phyloP scores from a whole-genome alignment of 2,888 invertebrate species.

The Drosophila eohydei region DNA sequence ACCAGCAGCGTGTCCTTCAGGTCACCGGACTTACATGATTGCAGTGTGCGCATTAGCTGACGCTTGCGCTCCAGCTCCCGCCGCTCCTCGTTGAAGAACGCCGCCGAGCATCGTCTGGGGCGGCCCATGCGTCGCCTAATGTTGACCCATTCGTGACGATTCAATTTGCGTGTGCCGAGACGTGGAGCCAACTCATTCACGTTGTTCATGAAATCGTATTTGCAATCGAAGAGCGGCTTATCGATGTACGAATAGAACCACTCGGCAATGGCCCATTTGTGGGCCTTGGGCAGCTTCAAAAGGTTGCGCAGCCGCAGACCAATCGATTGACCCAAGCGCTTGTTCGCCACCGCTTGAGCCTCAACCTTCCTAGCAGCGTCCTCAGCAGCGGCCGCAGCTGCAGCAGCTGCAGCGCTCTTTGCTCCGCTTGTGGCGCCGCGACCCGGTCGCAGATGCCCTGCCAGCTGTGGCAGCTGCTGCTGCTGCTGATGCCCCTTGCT shows the following conservation, averaged over 20 bases:
- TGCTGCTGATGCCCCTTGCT: slow-evolving; percentile 16
- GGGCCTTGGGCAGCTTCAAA: slow-evolving; percentile 98
- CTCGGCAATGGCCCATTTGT: slow-evolving; percentile 99
- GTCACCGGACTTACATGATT: slow-evolving; percentile 94
- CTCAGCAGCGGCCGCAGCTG: slow-evolving; percentile 40
- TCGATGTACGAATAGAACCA: slow-evolving; percentile 99
- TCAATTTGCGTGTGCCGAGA: slow-evolving; percentile 92
- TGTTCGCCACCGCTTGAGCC: slow-evolving; percentile 88
- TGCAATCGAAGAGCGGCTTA: slow-evolving; percentile 95
- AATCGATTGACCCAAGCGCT: slow-evolving; percentile 94
- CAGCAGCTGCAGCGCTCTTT: slow-evolving; percentile 31
- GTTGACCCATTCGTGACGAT: slow-evolving; percentile 97
- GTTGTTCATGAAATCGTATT: slow-evolving; percentile 89
- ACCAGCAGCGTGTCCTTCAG: slow-evolving; percentile 88
- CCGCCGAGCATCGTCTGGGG: slow-evolving; percentile 96
- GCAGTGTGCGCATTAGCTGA: slow-evolving; percentile 95
- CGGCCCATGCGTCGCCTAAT: slow-evolving; percentile 98
- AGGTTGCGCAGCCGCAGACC: slow-evolving; percentile 95
- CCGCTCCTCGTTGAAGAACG: slow-evolving; percentile 98
- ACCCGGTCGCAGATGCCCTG: slow-evolving; percentile 2
- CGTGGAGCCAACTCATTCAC: slow-evolving; percentile 97
- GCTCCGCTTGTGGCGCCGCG: slow-evolving; percentile 16
- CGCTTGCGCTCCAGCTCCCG: slow-evolving; percentile 95
- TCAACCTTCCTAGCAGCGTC: slow-evolving; percentile 82
- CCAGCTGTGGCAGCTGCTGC: slow-evolving; percentile 8